phyloP scores from a whole-genome alignment of 2,797 vertebrate genomes.

The Microctenopoma lineatum region DNA sequence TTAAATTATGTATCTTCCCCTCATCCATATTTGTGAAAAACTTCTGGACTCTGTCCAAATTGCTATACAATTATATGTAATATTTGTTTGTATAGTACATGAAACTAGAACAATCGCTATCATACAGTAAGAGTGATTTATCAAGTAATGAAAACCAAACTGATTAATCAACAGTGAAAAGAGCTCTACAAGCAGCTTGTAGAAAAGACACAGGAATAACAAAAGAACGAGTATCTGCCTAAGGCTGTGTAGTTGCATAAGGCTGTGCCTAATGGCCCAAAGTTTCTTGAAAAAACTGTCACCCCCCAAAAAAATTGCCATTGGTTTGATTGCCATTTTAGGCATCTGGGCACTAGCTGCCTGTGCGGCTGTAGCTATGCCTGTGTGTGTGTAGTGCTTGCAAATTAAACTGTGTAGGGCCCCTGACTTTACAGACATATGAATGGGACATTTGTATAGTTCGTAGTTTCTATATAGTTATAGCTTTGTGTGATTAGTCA shows the following conservation, averaged over 20 bases:
- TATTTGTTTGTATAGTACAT: no score
- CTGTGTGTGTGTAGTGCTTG: background rate
- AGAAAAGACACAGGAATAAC: background rate
- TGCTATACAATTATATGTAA: no score
- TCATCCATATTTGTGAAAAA: no score
- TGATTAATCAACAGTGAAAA: background rate
- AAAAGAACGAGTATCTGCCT: slow-evolving; percentile 10
- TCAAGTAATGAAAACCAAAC: background rate
- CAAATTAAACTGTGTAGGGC: background rate
- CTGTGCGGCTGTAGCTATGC: slow-evolving; percentile 9
- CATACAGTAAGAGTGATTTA: no score
- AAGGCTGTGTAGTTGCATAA: slow-evolving; percentile 3
- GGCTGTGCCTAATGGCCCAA: background rate
- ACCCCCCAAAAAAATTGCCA: slow-evolving; percentile 25
- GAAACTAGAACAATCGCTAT: no score
- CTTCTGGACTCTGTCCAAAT: no score
- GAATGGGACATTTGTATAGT: background rate
- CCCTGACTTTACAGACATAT: background rate
- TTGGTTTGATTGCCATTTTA: slow-evolving; percentile 12
- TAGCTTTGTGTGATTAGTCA: background rate
- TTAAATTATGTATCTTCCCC: no score
- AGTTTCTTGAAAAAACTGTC: slow-evolving; percentile 14
- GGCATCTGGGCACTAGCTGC: slow-evolving; percentile 15
- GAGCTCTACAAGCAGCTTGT: background rate
- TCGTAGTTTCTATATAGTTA: no score